phyloP scores from a whole-genome alignment of 1,140 invertebrate genomes.

The Xylocopa sonorina region DNA sequence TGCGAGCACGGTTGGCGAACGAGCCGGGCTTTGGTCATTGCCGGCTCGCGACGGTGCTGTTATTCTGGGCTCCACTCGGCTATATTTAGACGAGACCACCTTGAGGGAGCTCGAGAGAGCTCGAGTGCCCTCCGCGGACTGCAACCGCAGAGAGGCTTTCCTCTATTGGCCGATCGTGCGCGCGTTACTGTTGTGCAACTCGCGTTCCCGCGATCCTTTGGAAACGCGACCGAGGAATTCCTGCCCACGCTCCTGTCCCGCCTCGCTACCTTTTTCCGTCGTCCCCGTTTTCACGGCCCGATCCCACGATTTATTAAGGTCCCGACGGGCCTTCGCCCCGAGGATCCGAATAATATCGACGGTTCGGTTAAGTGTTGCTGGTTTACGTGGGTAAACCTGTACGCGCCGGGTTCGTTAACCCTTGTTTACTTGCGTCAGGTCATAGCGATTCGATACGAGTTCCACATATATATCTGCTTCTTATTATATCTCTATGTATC shows the following conservation, averaged over 20 bases:
- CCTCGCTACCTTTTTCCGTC: neutral
- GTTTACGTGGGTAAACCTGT: too few species aligned
- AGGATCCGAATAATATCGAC: too few species aligned
- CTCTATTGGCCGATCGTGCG: slow-evolving; percentile 50
- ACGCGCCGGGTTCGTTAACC: too few species aligned
- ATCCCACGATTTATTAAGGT: neutral
- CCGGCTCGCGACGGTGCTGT: slow-evolving; percentile 70
- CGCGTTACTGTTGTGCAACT: slow-evolving; percentile 66
- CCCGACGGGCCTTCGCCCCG: too few species aligned
- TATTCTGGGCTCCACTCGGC: slow-evolving; percentile 75
- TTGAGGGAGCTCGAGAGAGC: slow-evolving; percentile 71
- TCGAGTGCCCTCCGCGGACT: slow-evolving; percentile 56
- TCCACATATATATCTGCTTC: too few species aligned
- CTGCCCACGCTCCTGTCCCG: slow-evolving; percentile 20
- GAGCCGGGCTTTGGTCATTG: slow-evolving; percentile 74
- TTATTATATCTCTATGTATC: too few species aligned
- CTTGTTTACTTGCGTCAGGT: too few species aligned
- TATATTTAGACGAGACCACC: slow-evolving; percentile 78
- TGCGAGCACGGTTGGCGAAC: slow-evolving; percentile 36
- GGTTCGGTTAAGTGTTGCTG: too few species aligned
- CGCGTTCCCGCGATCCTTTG: slow-evolving; percentile 33
- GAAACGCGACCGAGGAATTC: slow-evolving; percentile 55
- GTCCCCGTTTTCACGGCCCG: neutral
- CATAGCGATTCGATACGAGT: too few species aligned
- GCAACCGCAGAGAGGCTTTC: slow-evolving; percentile 59